These are phyloP conservation scores for Pelecanoides urinatrix DNA, from an alignment of 2,113 vertebrate genomes.

Conservation along the genomic window DNA sequence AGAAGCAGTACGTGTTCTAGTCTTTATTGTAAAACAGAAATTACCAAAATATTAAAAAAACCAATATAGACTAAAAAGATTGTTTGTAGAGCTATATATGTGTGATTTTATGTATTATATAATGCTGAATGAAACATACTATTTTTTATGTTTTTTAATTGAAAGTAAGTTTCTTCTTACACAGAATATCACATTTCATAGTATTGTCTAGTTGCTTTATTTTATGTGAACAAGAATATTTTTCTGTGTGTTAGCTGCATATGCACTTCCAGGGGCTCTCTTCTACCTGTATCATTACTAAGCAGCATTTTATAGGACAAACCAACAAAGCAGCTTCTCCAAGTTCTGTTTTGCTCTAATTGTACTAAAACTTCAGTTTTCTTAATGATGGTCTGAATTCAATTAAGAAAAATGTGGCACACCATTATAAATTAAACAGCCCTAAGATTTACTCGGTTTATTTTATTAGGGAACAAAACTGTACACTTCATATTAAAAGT, in stretches of 20 bases:
- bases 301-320: not conserved
- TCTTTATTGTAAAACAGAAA: not conserved
- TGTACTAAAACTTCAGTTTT: not conserved
- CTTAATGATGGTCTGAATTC: not conserved
- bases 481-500: not conserved
- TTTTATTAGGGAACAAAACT: not conserved
- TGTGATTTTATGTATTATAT: not conserved
- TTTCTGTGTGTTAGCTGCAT: not conserved
- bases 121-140: not conserved
- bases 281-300: not conserved
- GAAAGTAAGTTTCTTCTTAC: not conserved
- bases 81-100: not conserved
- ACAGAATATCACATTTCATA: not conserved
- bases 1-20: not conserved
- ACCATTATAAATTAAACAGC: not conserved
- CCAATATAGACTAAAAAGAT: not conserved
- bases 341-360: not conserved
- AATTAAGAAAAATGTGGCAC: not conserved
- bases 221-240: not conserved
- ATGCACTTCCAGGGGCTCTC: not conserved
- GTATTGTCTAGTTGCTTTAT: not conserved
- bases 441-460: not conserved
- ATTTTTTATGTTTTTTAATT: not conserved
- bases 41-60: not conserved
- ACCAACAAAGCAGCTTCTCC: not conserved